These are phyloP conservation scores for Antheraea assamensis DNA, from an alignment of 2,888 invertebrate genomes.

Conservation along the genomic window DNA sequence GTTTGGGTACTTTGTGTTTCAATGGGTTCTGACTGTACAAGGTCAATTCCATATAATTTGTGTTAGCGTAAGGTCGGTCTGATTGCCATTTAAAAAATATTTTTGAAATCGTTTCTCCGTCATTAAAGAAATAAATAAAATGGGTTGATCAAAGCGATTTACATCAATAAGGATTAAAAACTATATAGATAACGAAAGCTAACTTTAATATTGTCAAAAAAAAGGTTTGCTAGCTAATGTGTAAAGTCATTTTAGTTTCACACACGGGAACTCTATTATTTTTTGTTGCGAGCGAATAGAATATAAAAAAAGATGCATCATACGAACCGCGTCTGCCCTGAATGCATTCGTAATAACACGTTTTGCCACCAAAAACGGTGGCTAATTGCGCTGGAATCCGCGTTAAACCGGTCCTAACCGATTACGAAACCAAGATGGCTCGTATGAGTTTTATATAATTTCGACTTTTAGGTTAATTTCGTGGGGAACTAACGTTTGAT, in stretches of 20 bases:
- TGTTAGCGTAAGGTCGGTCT: too few relatives aligned
- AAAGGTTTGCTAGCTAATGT: neutral
- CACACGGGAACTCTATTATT: neutral
- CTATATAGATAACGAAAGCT: neutral
- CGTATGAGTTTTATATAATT: slow-evolving; percentile 1
- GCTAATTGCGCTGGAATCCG: slow-evolving; percentile 18
- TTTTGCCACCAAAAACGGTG: slow-evolving; percentile 20
- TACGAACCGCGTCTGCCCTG: slow-evolving; percentile 19
- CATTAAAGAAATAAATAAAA: too few relatives aligned
- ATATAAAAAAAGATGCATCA: neutral
- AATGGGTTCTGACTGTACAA: too few relatives aligned
- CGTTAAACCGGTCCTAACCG: slow-evolving; percentile 4
- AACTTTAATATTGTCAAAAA: neutral
- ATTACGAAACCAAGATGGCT: slow-evolving; percentile 11
- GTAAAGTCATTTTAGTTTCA: neutral
- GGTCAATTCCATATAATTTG: too few relatives aligned
- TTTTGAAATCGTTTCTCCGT: too few relatives aligned
- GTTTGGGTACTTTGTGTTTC: too few relatives aligned
- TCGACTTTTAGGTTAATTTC: slow-evolving; percentile 8
- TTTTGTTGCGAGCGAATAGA: neutral
- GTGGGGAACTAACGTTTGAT: neutral
- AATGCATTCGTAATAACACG: slow-evolving; percentile 22
- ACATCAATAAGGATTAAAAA: too few relatives aligned
- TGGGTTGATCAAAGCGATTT: too few relatives aligned
- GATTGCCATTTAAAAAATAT: too few relatives aligned